Evolutionary conservation across 2,888 invertebrate species (phyloP), one percentile per base, ranked within the genome.

Genomic region (Drosophila eohydei): DNA sequence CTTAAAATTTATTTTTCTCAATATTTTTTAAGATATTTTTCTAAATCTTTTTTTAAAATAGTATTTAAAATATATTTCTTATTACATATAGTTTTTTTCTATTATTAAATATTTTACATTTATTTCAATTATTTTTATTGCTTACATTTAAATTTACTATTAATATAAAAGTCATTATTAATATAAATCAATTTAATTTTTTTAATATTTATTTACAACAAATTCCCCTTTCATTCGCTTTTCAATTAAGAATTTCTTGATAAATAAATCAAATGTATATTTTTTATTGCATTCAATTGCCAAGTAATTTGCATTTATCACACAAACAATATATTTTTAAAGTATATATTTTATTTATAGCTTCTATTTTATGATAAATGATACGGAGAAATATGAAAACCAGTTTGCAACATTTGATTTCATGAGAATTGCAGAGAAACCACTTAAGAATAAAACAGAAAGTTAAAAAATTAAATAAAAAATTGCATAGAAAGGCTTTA

Each of bases 261-360:
- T 48, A 48, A 40, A 40, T 54, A 28, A 28, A 52, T 52, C 16
- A 30, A 30, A n/a, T 43, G 4, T 28, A 26, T 40, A 43, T 28
- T 41, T 54, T 41, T 28, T 26, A 34, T 26, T 43, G 56, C n/a
- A 11, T 30, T 30, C 16, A 43, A 32, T 43, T 43, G 30, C 26
- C 11, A 16, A 30, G 28, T 30, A 32, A 16, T 51, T 51, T 32
- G 9, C 32, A 30, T 50, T 32, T 32, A 50, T 14, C 28, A 28
- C 12, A 26, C 12, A 26, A 26, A 7, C 44, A 44, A 43, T 12
- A 44, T 26, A 44, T 14, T 14, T 28, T 46, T 7, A 12, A 44
- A 9, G 3, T 9, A 30, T 16, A 12, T 34, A 34, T 50, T 16
- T 32, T 9, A 34, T 50, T 50, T 21, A 34, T 50, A 8, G 28